Percentiles rank a stretch among this genome's conserved stretches.
Conservation (phyloP, 2,113 vertebrate species). For the Cervus canadensis region DNA sequence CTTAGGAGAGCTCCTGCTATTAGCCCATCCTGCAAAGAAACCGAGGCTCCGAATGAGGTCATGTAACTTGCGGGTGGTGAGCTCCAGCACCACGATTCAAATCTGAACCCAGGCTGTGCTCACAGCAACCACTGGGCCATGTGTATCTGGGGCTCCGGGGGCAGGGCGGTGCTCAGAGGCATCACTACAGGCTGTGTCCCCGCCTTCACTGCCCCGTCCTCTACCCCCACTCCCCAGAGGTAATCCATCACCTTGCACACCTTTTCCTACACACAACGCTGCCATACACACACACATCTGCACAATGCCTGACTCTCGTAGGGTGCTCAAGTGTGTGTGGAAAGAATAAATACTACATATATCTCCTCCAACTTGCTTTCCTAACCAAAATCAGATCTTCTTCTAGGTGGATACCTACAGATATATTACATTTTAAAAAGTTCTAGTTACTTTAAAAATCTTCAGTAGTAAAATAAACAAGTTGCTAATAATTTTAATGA, state of each 20-base stretch:
- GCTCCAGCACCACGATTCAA: neutral
- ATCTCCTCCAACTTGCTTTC: neutral
- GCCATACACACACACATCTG: too few relatives aligned
- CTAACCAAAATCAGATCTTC: neutral
- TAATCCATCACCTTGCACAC: neutral
- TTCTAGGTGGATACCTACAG: neutral
- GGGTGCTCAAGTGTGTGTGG: neutral
- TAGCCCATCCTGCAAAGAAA: neutral
- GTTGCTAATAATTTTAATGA: neutral
- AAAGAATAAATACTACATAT: neutral
- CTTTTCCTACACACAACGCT: neutral
- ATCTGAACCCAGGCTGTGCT: neutral
- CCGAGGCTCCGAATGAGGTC: neutral
- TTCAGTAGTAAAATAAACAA: neutral
- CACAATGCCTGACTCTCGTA: neutral
- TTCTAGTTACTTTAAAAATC: neutral
- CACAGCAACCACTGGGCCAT: neutral
- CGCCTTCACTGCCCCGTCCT: neutral
- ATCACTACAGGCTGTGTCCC: neutral
- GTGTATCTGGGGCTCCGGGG: rapidly evolving
- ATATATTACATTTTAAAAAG: neutral
- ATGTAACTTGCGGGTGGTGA: neutral
- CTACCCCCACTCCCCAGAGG: neutral
- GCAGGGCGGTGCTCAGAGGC: neutral
- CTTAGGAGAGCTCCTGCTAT: neutral